These are phyloP conservation scores for Chrysodeixis includens DNA, from an alignment of 2,888 invertebrate genomes.

Conservation along the genomic window DNA sequence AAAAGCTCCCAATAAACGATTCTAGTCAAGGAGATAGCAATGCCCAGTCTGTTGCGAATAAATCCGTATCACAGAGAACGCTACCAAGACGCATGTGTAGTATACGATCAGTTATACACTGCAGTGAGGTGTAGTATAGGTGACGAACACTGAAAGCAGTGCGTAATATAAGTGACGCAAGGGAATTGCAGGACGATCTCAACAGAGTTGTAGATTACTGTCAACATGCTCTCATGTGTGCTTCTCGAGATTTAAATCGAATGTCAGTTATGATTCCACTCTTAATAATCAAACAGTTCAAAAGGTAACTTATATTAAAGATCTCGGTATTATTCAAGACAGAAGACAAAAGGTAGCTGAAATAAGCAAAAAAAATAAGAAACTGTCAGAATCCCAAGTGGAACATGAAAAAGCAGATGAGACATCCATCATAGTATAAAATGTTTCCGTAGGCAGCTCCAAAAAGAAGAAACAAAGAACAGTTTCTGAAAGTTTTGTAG, in stretches of 20 bases:
- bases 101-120: conserved; percentile 6
- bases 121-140: no score
- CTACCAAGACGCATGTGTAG: conserved; percentile 42
- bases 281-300: background rate
- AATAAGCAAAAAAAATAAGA: conserved; percentile 47
- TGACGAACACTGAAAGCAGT: background rate
- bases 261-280: background rate
- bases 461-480: no score
- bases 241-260: background rate
- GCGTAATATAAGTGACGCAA: background rate
- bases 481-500: no score
- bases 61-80: no score
- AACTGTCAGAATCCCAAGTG: conserved; percentile 28
- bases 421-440: no score
- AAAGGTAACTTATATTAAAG: background rate
- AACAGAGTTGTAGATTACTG: background rate
- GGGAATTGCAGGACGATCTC: background rate
- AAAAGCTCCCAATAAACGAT: no score
- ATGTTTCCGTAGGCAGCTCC: no score
- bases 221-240: background rate
- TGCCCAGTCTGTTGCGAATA: no score
- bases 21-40: no score
- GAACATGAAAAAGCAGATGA: conserved; percentile 8
- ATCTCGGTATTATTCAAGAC: background rate
- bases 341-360: no score